Percentiles rank a stretch among this genome's conserved stretches.
These are phyloP conservation scores for Struthio camelus DNA, from an alignment of 2,113 vertebrate genomes.

Conservation along the genomic window DNA sequence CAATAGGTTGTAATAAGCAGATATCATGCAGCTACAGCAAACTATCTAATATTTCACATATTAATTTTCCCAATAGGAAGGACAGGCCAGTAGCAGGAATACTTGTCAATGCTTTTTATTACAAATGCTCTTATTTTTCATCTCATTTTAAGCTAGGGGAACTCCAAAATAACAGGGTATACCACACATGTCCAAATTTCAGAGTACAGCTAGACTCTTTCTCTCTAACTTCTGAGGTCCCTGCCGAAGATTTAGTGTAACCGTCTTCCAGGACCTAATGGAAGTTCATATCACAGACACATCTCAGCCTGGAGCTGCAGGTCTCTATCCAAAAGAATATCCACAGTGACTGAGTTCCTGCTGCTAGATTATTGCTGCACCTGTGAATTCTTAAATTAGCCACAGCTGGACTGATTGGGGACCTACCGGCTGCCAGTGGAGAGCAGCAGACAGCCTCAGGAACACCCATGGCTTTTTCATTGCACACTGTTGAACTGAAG, in stretches of 20 bases:
- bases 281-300: not conserved
- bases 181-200: not conserved
- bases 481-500: not conserved
- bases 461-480: not conserved
- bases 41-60: slow-evolving; percentile 42
- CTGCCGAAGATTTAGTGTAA: not conserved
- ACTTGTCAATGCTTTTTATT: not conserved
- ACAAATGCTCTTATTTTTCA: slow-evolving; percentile 18
- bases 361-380: slow-evolving; percentile 59
- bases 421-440: not conserved
- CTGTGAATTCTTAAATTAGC: slow-evolving; percentile 61
- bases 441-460: not conserved
- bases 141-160: not conserved
- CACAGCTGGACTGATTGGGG: slow-evolving; percentile 46
- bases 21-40: slow-evolving; percentile 32
- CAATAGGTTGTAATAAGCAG: slow-evolving; percentile 60
- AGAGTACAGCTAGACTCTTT: not conserved
- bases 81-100: slow-evolving; percentile 27
- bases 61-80: slow-evolving; percentile 36
- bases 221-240: not conserved
- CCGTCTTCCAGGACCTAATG: not conserved
- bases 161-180: not conserved
- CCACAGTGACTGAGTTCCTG: not conserved
- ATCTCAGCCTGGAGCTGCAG: not conserved
- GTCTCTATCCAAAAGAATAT: not conserved